phyloP scores from a whole-genome alignment of 2,797 vertebrate species.

The Bradypus variegatus region DNA sequence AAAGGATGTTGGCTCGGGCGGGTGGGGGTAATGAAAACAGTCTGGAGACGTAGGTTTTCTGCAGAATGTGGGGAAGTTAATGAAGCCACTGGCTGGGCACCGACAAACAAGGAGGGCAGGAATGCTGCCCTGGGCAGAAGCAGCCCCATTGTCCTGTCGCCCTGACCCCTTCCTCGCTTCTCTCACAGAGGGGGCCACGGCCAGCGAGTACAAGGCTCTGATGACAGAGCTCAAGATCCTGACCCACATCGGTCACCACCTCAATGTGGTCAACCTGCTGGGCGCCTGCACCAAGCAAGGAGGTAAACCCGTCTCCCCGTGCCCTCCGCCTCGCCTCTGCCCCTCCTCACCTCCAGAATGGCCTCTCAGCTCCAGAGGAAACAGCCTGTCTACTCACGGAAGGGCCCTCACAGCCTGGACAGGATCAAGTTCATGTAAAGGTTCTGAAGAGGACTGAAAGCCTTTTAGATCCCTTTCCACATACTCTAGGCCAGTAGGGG shows the following conservation, averaged over 20 bases:
- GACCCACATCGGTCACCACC: constrained; percentile 91
- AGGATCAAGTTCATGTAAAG: neutral
- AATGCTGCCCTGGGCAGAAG: neutral
- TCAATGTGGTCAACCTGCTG: constrained; percentile 94
- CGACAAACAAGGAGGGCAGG: neutral
- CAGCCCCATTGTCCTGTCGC: neutral
- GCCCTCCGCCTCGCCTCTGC: neutral
- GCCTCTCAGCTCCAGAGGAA: neutral
- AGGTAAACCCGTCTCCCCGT: constrained; percentile 72
- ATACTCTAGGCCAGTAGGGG: neutral
- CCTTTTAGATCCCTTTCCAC: neutral
- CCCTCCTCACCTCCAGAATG: neutral
- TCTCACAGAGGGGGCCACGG: constrained; percentile 88
- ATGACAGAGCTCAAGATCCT: constrained; percentile 97
- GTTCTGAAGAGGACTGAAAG: neutral
- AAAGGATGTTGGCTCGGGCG: constrained; percentile 63
- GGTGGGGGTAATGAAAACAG: constrained; percentile 52
- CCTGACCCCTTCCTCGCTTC: constrained; percentile 52
- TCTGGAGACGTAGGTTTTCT: constrained; percentile 1
- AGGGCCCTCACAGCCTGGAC: neutral
- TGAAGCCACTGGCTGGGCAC: neutral
- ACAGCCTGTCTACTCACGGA: neutral
- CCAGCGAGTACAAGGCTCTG: constrained; percentile 91
- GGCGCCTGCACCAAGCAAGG: constrained; percentile 92
- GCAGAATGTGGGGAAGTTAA: constrained; percentile 30